Evolutionary conservation across 1,140 invertebrate genomes (phyloP), one percentile per base, ranked within the genome.

Genomic region (Mycetomoellerius zeteki): DNA sequence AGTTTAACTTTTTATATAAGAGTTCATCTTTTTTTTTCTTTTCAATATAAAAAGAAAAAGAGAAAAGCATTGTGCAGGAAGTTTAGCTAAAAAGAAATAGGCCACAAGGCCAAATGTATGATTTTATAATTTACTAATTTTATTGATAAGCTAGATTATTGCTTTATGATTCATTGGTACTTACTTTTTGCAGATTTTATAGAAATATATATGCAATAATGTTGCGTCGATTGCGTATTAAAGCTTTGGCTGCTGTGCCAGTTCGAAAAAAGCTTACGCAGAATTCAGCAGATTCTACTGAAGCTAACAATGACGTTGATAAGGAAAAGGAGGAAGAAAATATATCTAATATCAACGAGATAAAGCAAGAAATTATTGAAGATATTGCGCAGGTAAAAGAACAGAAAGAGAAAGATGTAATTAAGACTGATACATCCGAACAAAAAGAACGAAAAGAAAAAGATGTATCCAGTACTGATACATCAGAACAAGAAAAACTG

Each of bases 241-340:
- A 96, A 90, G 95, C 95, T 50, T 86, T 95, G 85, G 96, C 95
- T 47, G 96, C 95, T 85, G 93, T 95, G 58, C 94, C 94, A 69
- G 77, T 94, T 30, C 89, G 94, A 47, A 91, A 94, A 71, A 95
- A 94, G 76, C 62, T 77, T 78, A 14, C 58, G 6, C 93, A 92
- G 60, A 90, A 92, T 86, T 85, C 30, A 89, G 10, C 87, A 81
- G 0, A 87, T 90, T 24, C 88, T 90, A 88, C 87, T 91, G 12
- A 24, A 58, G 10, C 71, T 71, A 87, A 24, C 14, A n/a, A 84
- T 73, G 2, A 19, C 8, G 8, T 14, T 24, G 37, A 65, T 47
- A 72, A 33, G n/a, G 75, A 88, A 24, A 21, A 69, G 30, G 67
- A 80, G 10, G 76, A 76, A 69, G 56, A 56, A n/a, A 33, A 76